Base-by-base conservation (phyloP, 2,797 vertebrate species). In the Acipenser ruthenus region DNA sequence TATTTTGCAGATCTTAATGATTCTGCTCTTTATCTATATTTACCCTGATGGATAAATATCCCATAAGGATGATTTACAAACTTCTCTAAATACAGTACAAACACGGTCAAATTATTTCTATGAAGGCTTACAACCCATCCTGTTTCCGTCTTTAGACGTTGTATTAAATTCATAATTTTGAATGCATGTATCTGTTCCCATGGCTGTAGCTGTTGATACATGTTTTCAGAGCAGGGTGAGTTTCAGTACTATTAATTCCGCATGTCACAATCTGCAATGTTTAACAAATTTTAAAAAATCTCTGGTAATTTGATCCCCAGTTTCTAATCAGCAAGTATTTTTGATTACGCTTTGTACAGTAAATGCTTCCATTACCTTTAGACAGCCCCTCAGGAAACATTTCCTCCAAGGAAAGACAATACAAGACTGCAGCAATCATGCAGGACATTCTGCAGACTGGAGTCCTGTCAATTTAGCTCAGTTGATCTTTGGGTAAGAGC, bases 381-480 rank as follows among this genome's bases (percentile, higher is more conserved):
- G 9, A 3, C n/a, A 55, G 52, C 9, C 4, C 4, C 52, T n/a
- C n/a, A n/a, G 52, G 52, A 55, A 10, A 55, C 52, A 9, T 10
- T 55, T 3, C 52, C 52, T 7, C 9, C n/a, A 55, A n/a, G 5
- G 9, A 55, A 37, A 55, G 52, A 37, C 23, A 37, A 37, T 4
- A 37, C 71, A 67, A 74, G 76, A 75, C 69, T 67, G 62, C 72
- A 63, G 73, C 70, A 75, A 73, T 78, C 75, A 74, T 72, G 71
- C 74, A 74, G 69, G 77, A 68, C 71, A 72, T 73, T 63, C 56
- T 67, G 70, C 67, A 74, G 76, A 75, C 73, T 76, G 72, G 69
- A 73, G 69, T 67, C 67, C 71, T 74, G 72, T 76, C 79, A 75
- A 77, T 69, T 73, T 69, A 70, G 70, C 68, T 69, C 65, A 78